Conservation (phyloP, 2,888 invertebrate genomes). For the Ametastegia equiseti region DNA sequence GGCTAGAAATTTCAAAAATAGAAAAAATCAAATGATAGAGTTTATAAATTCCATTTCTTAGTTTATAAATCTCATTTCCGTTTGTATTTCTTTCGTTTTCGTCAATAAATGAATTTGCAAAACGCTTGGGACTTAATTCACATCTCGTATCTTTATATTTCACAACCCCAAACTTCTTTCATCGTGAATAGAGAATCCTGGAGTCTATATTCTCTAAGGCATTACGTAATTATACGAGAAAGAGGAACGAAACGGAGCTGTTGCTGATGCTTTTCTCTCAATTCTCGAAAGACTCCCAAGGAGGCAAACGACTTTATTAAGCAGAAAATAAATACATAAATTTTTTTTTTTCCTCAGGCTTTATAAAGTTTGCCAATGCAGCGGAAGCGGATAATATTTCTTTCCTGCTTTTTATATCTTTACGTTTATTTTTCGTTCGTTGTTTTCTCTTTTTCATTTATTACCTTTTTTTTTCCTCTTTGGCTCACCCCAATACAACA, state of each 20-base stretch:
- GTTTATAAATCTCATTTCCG: background rate
- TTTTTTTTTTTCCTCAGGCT: background rate
- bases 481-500: no score
- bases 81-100: background rate
- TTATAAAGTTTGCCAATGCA: background rate
- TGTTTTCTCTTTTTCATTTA: background rate
- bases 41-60: no score
- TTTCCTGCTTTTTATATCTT: background rate
- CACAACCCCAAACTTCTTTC: conserved; percentile 14
- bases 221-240: conserved; percentile 40
- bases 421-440: background rate
- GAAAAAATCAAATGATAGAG: no score
- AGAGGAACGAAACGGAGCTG: no score
- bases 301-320: conserved; percentile 34
- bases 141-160: conserved; percentile 9
- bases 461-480: no score
- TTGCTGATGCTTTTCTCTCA: no score
- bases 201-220: conserved; percentile 25
- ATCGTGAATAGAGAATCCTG: background rate
- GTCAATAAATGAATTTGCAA: background rate
- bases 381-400: background rate
- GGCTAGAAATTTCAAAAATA: no score
- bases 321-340: conserved; percentile 43
- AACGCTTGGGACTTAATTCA: background rate
- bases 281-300: background rate